Conservation (phyloP, 2,888 invertebrate genomes). For the Drosophila buzzatii region DNA sequence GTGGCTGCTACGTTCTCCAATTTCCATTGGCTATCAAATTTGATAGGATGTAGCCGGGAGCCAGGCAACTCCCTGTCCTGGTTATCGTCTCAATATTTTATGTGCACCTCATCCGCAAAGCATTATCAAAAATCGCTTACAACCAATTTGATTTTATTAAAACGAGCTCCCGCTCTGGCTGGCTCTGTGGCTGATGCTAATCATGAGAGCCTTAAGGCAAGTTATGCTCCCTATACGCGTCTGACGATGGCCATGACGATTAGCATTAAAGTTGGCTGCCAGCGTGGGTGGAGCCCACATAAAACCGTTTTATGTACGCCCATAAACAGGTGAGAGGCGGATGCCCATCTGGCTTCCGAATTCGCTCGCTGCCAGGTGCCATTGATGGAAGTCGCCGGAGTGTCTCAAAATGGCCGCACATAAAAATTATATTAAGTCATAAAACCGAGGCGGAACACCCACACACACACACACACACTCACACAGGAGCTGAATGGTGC, state of each 20-base stretch:
- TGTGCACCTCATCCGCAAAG: slow-evolving; percentile 44
- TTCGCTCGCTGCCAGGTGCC: slow-evolving; percentile 48
- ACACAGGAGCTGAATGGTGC: background rate
- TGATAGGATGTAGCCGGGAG: slow-evolving; percentile 16
- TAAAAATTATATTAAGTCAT: slow-evolving; percentile 80
- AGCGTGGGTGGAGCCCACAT: slow-evolving; percentile 42
- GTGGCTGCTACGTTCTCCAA: slow-evolving; percentile 11
- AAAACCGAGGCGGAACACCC: slow-evolving; percentile 46
- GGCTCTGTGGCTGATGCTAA: slow-evolving; percentile 51
- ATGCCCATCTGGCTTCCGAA: slow-evolving; percentile 43
- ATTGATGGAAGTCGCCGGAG: slow-evolving; percentile 30
- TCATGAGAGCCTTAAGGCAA: slow-evolving; percentile 55
- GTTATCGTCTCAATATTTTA: slow-evolving; percentile 45
- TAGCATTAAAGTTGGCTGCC: slow-evolving; percentile 72
- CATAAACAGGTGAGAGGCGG: slow-evolving; percentile 68
- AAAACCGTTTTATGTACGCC: slow-evolving; percentile 70
- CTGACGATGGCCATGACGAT: slow-evolving; percentile 66
- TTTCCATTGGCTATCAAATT: slow-evolving; percentile 40
- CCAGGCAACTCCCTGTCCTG: slow-evolving; percentile 20
- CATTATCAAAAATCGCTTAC: slow-evolving; percentile 63
- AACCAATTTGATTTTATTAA: slow-evolving; percentile 74
- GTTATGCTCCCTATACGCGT: slow-evolving; percentile 54
- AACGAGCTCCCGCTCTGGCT: slow-evolving; percentile 39
- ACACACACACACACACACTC: background rate
- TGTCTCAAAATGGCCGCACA: slow-evolving; percentile 70